Conservation (phyloP, 2,888 invertebrate genomes). For the Herminia tarsipennalis region DNA sequence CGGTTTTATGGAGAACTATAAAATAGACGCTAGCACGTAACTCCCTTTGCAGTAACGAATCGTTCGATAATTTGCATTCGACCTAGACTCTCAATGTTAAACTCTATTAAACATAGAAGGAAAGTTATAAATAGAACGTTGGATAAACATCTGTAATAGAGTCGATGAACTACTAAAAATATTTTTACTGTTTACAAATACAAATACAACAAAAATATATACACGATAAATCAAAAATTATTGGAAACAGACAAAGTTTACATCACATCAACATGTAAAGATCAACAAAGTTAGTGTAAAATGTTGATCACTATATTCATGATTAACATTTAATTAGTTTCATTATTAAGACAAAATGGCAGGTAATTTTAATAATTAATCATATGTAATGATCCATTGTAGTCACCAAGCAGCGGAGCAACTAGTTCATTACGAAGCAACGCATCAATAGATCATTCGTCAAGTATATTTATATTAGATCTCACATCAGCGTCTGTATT, state of each 20-base stretch:
- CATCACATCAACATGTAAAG: too few species aligned
- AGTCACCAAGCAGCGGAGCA: conserved; percentile 1
- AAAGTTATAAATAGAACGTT: conserved; percentile 40
- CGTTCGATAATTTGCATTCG: conserved; percentile 48
- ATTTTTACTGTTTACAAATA: not conserved
- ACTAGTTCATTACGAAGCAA: conserved; percentile 6
- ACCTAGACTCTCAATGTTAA: conserved; percentile 51
- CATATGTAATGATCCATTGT: conserved; percentile 25
- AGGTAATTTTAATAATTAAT: conserved; percentile 17
- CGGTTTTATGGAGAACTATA: conserved; percentile 47
- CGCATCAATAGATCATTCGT: conserved; percentile 21
- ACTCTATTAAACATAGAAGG: conserved; percentile 32
- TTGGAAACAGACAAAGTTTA: too few species aligned
- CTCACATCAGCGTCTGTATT: conserved; percentile 32
- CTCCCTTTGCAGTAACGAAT: conserved; percentile 34
- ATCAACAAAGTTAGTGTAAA: conserved; percentile 1
- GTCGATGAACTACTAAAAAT: conserved; percentile 19
- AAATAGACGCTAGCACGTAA: conserved; percentile 34
- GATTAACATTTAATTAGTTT: conserved; percentile 12
- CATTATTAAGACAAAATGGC: conserved; percentile 13
- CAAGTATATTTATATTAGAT: conserved; percentile 31
- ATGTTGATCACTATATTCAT: too few species aligned
- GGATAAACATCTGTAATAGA: conserved; percentile 6
- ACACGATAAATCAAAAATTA: too few species aligned
- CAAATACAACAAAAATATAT: not conserved